These are phyloP conservation scores for Murina feae DNA, from an alignment of 2,113 vertebrate species.

Conservation along the genomic window DNA sequence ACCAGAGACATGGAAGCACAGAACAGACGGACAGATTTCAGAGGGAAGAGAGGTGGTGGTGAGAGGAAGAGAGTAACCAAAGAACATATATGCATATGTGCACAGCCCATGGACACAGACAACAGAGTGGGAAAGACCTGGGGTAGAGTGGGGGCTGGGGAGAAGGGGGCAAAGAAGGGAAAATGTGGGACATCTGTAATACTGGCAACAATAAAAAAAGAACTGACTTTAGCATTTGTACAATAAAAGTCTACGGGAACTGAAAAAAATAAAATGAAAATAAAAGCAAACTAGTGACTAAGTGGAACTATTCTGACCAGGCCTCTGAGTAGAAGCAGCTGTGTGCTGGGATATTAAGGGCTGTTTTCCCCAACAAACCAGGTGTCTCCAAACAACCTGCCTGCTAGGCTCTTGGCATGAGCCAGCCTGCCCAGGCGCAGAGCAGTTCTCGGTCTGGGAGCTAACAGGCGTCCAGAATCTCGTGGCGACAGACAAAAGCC, in stretches of 20 bases:
- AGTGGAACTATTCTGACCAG: background rate
- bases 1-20: background rate
- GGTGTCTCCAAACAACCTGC: background rate
- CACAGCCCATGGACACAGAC: background rate
- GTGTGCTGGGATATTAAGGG: background rate
- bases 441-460: background rate
- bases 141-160: background rate
- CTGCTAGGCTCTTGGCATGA: background rate
- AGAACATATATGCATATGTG: background rate
- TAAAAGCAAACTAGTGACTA: background rate
- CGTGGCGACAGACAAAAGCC: background rate
- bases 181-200: background rate
- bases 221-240: background rate
- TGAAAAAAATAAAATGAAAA: background rate
- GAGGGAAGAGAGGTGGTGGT: background rate
- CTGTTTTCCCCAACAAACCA: background rate
- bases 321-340: background rate
- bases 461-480: background rate
- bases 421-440: conserved; percentile 11
- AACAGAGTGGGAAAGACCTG: background rate
- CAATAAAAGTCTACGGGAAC: background rate
- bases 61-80: background rate
- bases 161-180: background rate
- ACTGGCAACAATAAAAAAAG: background rate
- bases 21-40: background rate